Conservation (phyloP, 2,113 vertebrate genomes). For the Ovis canadensis region DNA sequence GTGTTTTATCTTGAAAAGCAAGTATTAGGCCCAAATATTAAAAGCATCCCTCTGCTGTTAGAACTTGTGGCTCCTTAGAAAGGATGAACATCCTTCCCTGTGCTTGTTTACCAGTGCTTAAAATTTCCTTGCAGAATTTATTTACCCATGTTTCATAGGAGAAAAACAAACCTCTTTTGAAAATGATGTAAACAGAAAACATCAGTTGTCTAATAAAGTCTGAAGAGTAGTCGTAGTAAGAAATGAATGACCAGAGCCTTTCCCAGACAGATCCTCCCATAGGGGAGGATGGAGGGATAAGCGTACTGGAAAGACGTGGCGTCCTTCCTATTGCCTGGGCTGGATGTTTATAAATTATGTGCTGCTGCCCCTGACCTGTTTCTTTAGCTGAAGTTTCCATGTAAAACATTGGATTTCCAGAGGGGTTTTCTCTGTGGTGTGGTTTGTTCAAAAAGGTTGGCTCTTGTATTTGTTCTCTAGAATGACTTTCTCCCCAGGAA, state of each 20-base stretch:
- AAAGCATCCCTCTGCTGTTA: not conserved
- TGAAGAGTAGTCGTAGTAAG: not conserved
- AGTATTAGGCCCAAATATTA: not conserved
- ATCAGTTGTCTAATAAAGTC: not conserved
- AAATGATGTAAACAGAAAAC: not conserved
- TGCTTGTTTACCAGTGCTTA: not conserved
- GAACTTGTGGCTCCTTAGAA: not conserved
- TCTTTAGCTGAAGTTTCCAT: not conserved
- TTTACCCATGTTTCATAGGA: not conserved
- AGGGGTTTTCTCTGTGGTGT: not conserved
- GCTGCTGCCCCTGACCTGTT: not conserved
- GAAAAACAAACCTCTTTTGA: not conserved
- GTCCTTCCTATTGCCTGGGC: not conserved
- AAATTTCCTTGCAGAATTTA: not conserved
- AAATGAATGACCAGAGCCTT: not conserved
- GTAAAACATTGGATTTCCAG: not conserved
- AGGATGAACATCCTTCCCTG: not conserved
- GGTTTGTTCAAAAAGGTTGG: not conserved
- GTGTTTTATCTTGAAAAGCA: not conserved
- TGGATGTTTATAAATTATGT: not conserved
- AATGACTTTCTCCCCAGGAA: not conserved
- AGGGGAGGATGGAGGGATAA: not conserved
- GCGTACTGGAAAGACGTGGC: accelerated
- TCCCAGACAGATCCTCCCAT: not conserved
- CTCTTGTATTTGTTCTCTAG: not conserved